A percentile compares a stretch with the other conserved stretches of the same genome.
Evolutionary conservation across 2,113 vertebrate species (phyloP).

Genomic region (Crocuta crocuta): DNA sequence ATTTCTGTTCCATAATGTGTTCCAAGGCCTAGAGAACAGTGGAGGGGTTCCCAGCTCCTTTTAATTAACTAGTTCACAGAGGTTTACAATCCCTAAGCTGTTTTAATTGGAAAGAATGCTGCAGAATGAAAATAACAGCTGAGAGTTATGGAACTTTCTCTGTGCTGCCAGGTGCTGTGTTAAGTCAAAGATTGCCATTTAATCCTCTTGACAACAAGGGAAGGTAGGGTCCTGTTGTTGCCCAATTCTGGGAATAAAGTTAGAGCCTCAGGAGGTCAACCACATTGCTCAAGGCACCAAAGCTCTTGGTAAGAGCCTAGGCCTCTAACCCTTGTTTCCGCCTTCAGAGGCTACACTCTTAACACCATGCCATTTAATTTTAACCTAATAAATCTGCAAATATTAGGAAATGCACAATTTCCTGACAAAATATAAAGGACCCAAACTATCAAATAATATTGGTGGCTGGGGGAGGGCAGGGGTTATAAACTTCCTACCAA

Average conservation of each 20-base stretch:
- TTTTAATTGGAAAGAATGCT: slow-evolving; percentile 67
- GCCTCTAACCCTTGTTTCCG: background rate
- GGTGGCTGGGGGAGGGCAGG: no score
- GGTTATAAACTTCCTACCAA: background rate
- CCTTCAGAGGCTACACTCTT: background rate
- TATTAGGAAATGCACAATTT: background rate
- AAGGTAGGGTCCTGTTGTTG: background rate
- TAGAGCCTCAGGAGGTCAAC: background rate
- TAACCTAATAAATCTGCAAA: background rate
- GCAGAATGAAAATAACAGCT: slow-evolving; percentile 53
- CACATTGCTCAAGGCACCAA: background rate
- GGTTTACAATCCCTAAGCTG: slow-evolving; percentile 40
- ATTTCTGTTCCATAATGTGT: background rate
- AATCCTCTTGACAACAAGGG: background rate
- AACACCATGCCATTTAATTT: background rate
- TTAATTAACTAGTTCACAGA: slow-evolving; percentile 59
- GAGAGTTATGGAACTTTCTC: background rate
- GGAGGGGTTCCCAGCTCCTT: slow-evolving; percentile 56
- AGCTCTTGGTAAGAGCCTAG: background rate
- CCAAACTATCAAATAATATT: slow-evolving; percentile 40
- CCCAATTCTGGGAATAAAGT: background rate
- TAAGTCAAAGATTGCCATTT: background rate
- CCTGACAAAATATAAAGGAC: background rate
- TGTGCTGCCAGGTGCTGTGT: background rate
- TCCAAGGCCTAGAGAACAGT: slow-evolving; percentile 58